Evolutionary conservation across 2,888 invertebrate species (phyloP).

Genomic region (Busseola fusca): DNA sequence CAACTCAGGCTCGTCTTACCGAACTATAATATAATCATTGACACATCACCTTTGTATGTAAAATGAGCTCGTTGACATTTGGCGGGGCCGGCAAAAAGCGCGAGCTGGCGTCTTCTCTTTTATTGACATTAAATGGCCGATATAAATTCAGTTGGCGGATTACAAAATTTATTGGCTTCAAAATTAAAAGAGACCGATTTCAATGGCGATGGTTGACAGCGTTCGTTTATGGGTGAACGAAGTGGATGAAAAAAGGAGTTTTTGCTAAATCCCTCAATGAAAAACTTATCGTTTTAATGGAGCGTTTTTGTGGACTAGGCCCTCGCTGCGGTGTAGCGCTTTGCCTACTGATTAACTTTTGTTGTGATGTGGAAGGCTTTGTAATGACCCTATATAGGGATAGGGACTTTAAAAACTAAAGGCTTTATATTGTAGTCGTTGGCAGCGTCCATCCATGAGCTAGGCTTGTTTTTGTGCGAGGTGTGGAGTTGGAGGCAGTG

Average conservation of each 20-base stretch:
- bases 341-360: slow-evolving; percentile 54
- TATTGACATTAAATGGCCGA: slow-evolving; percentile 87
- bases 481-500: slow-evolving; percentile 40
- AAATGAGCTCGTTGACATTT: slow-evolving; percentile 80
- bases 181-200: slow-evolving; percentile 88
- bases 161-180: slow-evolving; percentile 88
- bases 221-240: slow-evolving; percentile 81
- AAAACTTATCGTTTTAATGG: slow-evolving; percentile 78
- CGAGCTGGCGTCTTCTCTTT: slow-evolving; percentile 72
- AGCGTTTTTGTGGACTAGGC: slow-evolving; percentile 66
- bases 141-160: slow-evolving; percentile 88
- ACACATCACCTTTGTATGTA: slow-evolving; percentile 85
- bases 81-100: slow-evolving; percentile 75
- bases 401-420: slow-evolving; percentile 38
- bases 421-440: slow-evolving; percentile 39
- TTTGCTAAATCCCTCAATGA: slow-evolving; percentile 74
- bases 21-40: slow-evolving; percentile 76
- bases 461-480: slow-evolving; percentile 44
- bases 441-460: slow-evolving; percentile 33
- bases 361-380: slow-evolving; percentile 45
- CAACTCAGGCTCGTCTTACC: slow-evolving; percentile 28
- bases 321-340: slow-evolving; percentile 55
- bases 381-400: slow-evolving; percentile 49
- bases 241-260: slow-evolving; percentile 73
- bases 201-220: slow-evolving; percentile 85